A percentile compares a stretch with the other conserved stretches of the same genome.
These are phyloP conservation scores for Geophilus truncorum DNA, from an alignment of 2,888 invertebrate genomes.

Conservation along the genomic window DNA sequence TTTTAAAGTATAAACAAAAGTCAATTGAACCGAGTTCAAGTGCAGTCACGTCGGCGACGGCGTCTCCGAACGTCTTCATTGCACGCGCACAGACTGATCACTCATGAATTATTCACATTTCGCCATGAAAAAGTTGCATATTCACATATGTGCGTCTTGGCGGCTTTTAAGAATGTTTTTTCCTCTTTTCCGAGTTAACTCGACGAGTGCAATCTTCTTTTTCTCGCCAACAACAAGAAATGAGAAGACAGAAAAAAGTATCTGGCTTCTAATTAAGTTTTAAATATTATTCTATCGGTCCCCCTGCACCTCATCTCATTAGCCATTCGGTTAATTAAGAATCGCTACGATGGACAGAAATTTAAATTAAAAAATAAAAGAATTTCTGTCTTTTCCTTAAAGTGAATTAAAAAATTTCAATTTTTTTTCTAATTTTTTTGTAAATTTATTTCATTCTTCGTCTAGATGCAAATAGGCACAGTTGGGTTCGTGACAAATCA, in stretches of 20 bases:
- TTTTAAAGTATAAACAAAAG: neutral
- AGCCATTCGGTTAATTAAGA: conserved; percentile 15
- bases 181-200: neutral
- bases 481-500: conserved; percentile 14
- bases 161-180: neutral
- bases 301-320: conserved; percentile 21
- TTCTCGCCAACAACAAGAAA: neutral
- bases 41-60: neutral
- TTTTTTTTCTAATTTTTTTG: neutral
- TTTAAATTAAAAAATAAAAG: neutral
- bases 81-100: neutral
- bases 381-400: neutral
- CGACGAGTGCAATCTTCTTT: neutral
- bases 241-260: neutral
- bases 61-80: neutral
- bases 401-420: neutral
- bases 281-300: conserved; percentile 25
- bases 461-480: too few species aligned
- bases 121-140: neutral
- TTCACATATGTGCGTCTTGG: neutral
- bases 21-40: neutral
- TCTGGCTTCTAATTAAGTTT: conserved; percentile 14
- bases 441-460: too few species aligned
- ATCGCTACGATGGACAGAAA: conserved; percentile 13
- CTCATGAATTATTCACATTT: conserved; percentile 8